Percentiles rank a stretch among this genome's conserved stretches.
Evolutionary conservation across 2,888 invertebrate genomes (phyloP).

Genomic region (Sarcophaga rosellei): DNA sequence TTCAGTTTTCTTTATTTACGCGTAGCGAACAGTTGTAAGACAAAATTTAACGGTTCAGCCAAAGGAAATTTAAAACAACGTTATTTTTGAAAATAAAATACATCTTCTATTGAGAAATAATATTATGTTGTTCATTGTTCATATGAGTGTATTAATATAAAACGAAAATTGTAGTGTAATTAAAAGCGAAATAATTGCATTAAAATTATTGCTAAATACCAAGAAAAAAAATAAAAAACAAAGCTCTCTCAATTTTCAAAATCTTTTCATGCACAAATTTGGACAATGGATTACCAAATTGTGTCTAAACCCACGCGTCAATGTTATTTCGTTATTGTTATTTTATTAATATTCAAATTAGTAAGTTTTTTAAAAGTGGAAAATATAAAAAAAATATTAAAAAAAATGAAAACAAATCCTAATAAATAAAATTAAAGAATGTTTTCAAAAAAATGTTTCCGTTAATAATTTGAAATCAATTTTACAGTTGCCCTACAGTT

Average conservation of each 20-base stretch:
- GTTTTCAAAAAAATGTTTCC: constrained; percentile 14
- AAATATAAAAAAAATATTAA: constrained; percentile 25
- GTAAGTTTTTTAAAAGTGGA: constrained; percentile 53
- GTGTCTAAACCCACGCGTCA: constrained; percentile 53
- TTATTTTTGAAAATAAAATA: constrained; percentile 5
- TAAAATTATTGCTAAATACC: background rate
- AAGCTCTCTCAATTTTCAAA: background rate
- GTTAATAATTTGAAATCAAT: constrained; percentile 21
- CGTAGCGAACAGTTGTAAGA: constrained; percentile 70
- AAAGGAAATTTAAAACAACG: background rate
- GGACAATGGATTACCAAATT: constrained; percentile 72
- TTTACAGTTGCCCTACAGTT: constrained; percentile 68
- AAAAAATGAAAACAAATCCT: constrained; percentile 21
- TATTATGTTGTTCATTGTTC: constrained; percentile 3
- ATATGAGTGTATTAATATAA: constrained; percentile 2
- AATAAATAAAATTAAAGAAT: background rate
- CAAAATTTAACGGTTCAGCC: constrained; percentile 18
- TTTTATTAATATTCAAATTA: constrained; percentile 52
- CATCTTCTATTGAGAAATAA: constrained; percentile 14
- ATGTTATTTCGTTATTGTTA: constrained; percentile 57
- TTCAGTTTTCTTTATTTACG: constrained; percentile 75
- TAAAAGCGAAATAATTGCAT: constrained; percentile 46
- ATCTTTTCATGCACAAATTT: constrained; percentile 67
- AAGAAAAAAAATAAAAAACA: background rate
- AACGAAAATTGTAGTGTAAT: background rate